phyloP scores from a whole-genome alignment of 2,888 invertebrate genomes.

The Drosophila rubida region DNA sequence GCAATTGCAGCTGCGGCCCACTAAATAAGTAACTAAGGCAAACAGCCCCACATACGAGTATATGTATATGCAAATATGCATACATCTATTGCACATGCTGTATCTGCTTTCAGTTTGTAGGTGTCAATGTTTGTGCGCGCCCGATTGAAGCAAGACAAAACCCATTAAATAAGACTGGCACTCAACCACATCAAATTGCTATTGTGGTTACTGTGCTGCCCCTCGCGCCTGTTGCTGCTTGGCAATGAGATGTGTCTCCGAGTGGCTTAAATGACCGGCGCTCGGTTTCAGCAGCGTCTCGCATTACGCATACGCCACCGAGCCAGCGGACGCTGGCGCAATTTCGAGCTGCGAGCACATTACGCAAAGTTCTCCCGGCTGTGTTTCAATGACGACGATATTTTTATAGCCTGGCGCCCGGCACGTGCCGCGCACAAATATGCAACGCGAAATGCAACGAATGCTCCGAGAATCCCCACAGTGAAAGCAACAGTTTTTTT shows the following conservation, averaged over 20 bases:
- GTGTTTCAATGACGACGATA: conserved; percentile 33
- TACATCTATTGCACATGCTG: background rate
- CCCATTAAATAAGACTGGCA: conserved; percentile 56
- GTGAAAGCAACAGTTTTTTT: conserved; percentile 49
- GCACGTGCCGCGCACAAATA: conserved; percentile 41
- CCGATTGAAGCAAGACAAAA: conserved; percentile 44
- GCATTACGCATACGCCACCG: conserved; percentile 55
- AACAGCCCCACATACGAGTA: no score
- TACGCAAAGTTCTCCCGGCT: conserved; percentile 32
- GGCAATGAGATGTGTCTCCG: conserved; percentile 36
- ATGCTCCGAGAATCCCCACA: conserved; percentile 1
- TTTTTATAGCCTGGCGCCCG: conserved; percentile 30
- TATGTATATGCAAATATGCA: no score
- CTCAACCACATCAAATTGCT: conserved; percentile 51
- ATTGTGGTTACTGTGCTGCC: conserved; percentile 25
- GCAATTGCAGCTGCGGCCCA: conserved; percentile 23
- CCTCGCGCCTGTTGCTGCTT: background rate
- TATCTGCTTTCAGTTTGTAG: conserved; percentile 34
- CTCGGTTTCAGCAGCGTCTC: conserved; percentile 26
- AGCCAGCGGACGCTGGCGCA: conserved; percentile 20
- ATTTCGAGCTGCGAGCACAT: conserved; percentile 18
- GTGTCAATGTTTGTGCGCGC: conserved; percentile 50
- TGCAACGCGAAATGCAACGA: conserved; percentile 42
- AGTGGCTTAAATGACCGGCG: conserved; percentile 51
- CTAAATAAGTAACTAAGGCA: conserved; percentile 31